Evolutionary conservation across 2,888 invertebrate species (phyloP).

Genomic region (Alloplasta piceator): DNA sequence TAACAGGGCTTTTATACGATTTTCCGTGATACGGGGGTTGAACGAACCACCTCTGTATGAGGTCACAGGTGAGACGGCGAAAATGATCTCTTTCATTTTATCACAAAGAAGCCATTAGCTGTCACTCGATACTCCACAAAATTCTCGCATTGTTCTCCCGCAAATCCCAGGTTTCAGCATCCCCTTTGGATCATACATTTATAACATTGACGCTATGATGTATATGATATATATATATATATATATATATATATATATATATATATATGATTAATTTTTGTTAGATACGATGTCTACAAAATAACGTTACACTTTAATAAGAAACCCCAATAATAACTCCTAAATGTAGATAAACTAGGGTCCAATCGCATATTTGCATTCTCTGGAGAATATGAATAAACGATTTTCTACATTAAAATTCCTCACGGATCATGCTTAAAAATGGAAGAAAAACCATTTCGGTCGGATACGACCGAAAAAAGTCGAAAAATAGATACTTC

Average conservation of each 20-base stretch:
- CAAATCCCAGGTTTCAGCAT: neutral
- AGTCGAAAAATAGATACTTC: too few relatives aligned
- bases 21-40: slow-evolving; percentile 58
- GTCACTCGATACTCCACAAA: slow-evolving; percentile 71
- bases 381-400: too few relatives aligned
- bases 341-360: too few relatives aligned
- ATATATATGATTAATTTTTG: neutral
- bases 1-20: slow-evolving; percentile 68
- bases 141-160: slow-evolving; percentile 39
- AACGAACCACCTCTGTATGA: slow-evolving; percentile 24
- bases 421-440: too few relatives aligned
- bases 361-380: too few relatives aligned
- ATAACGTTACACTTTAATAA: too few relatives aligned
- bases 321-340: neutral
- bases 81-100: slow-evolving; percentile 19
- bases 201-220: neutral
- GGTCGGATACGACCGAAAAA: too few relatives aligned
- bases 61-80: slow-evolving; percentile 58
- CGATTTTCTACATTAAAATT: too few relatives aligned
- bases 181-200: neutral
- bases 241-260: too few relatives aligned
- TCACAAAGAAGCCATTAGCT: slow-evolving; percentile 75
- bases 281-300: neutral
- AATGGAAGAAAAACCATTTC: too few relatives aligned
- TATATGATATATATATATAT: neutral